phyloP scores from a whole-genome alignment of 2,113 vertebrate species.

The Crotalus helleri region DNA sequence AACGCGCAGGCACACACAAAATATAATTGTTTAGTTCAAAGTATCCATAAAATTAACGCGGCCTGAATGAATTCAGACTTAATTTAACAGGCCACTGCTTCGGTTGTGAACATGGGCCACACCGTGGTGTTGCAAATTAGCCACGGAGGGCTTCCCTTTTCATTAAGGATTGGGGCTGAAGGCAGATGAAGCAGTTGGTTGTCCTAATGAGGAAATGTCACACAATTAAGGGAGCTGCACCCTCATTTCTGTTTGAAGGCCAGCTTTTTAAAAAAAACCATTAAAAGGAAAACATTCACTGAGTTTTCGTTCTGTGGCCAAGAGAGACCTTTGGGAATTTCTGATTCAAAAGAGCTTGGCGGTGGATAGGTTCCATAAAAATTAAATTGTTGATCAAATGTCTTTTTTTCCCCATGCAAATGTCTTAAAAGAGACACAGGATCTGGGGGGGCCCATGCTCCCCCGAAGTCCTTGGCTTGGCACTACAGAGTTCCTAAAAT shows the following conservation, averaged over 20 bases:
- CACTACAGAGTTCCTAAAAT: neutral
- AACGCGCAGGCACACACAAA: neutral
- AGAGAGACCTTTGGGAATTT: neutral
- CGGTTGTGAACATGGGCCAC: conserved; percentile 28
- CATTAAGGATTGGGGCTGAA: conserved; percentile 33
- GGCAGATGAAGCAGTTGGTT: conserved; percentile 33
- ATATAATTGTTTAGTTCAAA: conserved; percentile 43
- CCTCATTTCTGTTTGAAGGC: conserved; percentile 24
- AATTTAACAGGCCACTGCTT: conserved; percentile 51
- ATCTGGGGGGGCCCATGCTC: neutral
- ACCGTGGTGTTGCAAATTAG: conserved; percentile 32
- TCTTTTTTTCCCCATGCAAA: neutral
- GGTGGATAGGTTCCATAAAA: neutral
- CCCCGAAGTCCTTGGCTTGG: neutral
- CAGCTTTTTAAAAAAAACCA: neutral
- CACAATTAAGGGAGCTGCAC: neutral
- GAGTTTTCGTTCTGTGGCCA: conserved; percentile 22
- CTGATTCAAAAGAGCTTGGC: neutral
- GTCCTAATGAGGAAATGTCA: conserved; percentile 23
- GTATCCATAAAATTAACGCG: conserved; percentile 47
- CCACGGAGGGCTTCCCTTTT: conserved; percentile 28
- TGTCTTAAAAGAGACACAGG: neutral
- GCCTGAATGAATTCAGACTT: conserved; percentile 44
- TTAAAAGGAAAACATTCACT: conserved; percentile 8
- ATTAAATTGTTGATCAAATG: neutral